Percentiles rank a stretch among this genome's conserved stretches.
Evolutionary conservation across 2,113 vertebrate genomes (phyloP).

Genomic region (Boleophthalmus pectinirostris): DNA sequence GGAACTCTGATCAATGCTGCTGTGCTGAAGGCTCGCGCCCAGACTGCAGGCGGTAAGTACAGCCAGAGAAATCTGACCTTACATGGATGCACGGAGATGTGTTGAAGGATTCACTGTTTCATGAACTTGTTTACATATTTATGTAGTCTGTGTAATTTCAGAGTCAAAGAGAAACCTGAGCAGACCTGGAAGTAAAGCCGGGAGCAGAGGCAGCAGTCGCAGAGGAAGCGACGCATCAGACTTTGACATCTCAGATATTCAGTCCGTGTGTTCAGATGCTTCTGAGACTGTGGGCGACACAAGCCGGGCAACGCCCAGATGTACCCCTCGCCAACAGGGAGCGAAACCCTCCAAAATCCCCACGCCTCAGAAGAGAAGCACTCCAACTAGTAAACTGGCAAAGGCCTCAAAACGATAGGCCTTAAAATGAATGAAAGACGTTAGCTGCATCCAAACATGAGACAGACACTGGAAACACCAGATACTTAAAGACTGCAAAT

Average conservation of each 20-base stretch:
- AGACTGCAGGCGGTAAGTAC: slow-evolving; percentile 82
- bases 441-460: slow-evolving; percentile 54
- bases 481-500: slow-evolving; percentile 75
- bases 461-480: slow-evolving; percentile 70
- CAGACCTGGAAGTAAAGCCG: slow-evolving; percentile 93
- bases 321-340: slow-evolving; percentile 81
- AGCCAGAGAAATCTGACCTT: background rate
- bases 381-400: slow-evolving; percentile 86
- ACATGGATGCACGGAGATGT: background rate
- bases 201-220: slow-evolving; percentile 94
- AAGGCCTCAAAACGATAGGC: slow-evolving; percentile 93
- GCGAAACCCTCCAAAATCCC: slow-evolving; percentile 96
- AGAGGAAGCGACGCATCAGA: slow-evolving; percentile 96
- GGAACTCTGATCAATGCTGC: slow-evolving; percentile 87
- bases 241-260: slow-evolving; percentile 99
- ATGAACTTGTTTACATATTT: too few relatives aligned
- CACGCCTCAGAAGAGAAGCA: slow-evolving; percentile 87
- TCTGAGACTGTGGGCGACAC: slow-evolving; percentile 86
- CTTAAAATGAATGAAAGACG: slow-evolving; percentile 52
- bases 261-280: slow-evolving; percentile 92
- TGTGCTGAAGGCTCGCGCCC: slow-evolving; percentile 86
- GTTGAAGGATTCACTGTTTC: background rate
- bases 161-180: slow-evolving; percentile 84
- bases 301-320: slow-evolving; percentile 80
- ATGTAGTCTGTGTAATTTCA: slow-evolving; percentile 48